These are phyloP conservation scores for Saccostrea echinata DNA, from an alignment of 1,140 invertebrate species.

Conservation along the genomic window DNA sequence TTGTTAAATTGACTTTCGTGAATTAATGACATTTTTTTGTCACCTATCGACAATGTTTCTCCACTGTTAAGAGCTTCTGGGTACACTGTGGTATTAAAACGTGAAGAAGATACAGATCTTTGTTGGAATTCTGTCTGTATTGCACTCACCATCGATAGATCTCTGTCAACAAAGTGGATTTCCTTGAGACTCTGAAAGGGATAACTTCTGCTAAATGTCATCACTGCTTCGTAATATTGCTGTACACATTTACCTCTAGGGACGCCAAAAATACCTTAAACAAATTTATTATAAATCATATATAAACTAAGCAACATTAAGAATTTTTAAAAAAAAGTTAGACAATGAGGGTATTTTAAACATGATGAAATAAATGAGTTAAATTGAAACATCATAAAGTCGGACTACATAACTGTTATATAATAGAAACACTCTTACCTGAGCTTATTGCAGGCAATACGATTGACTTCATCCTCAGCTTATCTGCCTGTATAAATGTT, in stretches of 20 bases:
- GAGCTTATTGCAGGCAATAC: slow-evolving; percentile 67
- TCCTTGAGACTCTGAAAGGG: slow-evolving; percentile 37
- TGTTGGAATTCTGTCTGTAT: neutral
- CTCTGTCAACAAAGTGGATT: slow-evolving; percentile 60
- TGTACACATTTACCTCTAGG: slow-evolving; percentile 56
- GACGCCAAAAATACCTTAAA: slow-evolving; percentile 66
- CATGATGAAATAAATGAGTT: no score
- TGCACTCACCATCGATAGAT: neutral
- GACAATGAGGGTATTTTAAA: no score
- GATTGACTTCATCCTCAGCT: slow-evolving; percentile 49
- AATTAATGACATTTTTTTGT: no score
- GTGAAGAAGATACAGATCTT: neutral
- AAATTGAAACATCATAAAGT: no score
- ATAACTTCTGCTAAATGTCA: neutral
- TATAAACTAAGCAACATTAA: no score
- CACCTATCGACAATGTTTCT: neutral
- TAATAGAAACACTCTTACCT: slow-evolving; percentile 51
- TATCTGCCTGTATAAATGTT: slow-evolving; percentile 55
- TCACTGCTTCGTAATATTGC: slow-evolving; percentile 51
- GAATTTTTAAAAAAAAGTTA: no score
- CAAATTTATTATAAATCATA: no score
- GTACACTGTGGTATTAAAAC: no score
- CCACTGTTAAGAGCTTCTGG: neutral
- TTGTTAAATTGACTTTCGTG: neutral
- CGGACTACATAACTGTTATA: no score